These are phyloP conservation scores for Siniperca knerii DNA, from an alignment of 2,113 vertebrate species.

Conservation along the genomic window DNA sequence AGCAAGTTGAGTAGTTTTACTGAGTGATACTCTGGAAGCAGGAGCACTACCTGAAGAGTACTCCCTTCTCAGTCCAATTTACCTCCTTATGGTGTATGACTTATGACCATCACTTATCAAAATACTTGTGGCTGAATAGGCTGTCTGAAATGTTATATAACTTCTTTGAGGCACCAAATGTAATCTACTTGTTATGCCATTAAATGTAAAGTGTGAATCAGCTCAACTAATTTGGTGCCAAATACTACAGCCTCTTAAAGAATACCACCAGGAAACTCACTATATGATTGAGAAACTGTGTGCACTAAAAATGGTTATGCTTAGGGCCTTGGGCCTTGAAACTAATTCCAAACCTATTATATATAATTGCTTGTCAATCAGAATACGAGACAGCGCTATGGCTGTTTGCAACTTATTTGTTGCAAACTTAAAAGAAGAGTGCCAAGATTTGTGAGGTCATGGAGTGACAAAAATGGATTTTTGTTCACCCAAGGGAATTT, in stretches of 20 bases:
- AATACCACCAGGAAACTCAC: not conserved
- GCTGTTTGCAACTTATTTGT: not conserved
- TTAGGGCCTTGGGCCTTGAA: not conserved
- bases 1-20: constrained; percentile 14
- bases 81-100: constrained; percentile 17
- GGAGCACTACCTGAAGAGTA: constrained; percentile 3
- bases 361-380: not conserved
- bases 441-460: not conserved
- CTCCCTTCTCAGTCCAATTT: constrained; percentile 19
- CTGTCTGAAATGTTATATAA: constrained; percentile 23
- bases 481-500: not conserved
- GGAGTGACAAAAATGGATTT: not conserved
- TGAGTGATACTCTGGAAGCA: constrained; percentile 11
- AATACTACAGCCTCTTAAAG: constrained; percentile 9
- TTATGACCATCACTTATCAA: constrained; percentile 25
- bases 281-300: not conserved
- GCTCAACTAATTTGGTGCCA: constrained; percentile 2
- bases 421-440: not conserved
- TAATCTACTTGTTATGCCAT: not conserved
- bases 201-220: constrained; percentile 22
- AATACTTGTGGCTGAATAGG: constrained; percentile 19
- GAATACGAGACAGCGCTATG: too few species aligned
- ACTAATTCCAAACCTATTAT: constrained; percentile 18
- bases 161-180: not conserved
- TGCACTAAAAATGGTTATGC: not conserved